Conservation (phyloP, 2,797 vertebrate genomes). For the Pseudochaenichthys georgianus region DNA sequence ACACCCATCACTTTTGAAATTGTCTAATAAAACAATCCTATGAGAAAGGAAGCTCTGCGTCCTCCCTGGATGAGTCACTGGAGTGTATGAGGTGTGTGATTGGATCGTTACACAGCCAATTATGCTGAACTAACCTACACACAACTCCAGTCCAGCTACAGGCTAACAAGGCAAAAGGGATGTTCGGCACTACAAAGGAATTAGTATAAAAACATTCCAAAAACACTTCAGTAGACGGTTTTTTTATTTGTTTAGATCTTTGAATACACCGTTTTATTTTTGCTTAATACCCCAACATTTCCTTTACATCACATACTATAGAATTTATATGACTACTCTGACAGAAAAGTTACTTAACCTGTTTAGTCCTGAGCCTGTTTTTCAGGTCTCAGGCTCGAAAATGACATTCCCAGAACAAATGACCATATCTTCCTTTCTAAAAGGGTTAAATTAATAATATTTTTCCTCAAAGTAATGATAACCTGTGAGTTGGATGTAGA, state of each 20-base stretch:
- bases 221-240: background rate
- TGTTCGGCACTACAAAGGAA: background rate
- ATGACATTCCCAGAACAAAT: too few species aligned
- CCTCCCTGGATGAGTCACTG: conserved; percentile 40
- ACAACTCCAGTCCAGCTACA: conserved; percentile 30
- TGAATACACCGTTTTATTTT: background rate
- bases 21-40: conserved; percentile 38
- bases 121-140: conserved; percentile 67
- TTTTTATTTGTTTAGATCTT: conserved; percentile 1
- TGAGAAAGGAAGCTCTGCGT: background rate
- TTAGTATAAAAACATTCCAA: background rate
- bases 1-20: conserved; percentile 27
- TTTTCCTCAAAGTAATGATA: too few species aligned
- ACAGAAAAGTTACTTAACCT: too few species aligned
- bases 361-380: too few species aligned
- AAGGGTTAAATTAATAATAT: too few species aligned
- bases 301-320: too few species aligned
- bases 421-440: too few species aligned
- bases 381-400: too few species aligned
- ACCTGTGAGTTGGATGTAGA: too few species aligned
- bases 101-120: conserved; percentile 75
- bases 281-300: too few species aligned
- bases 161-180: conserved; percentile 45
- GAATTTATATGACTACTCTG: too few species aligned
- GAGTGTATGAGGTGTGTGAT: conserved; percentile 55